Evolutionary conservation across 2,888 invertebrate species (phyloP).

Genomic region (Iphiclides podalirius): DNA sequence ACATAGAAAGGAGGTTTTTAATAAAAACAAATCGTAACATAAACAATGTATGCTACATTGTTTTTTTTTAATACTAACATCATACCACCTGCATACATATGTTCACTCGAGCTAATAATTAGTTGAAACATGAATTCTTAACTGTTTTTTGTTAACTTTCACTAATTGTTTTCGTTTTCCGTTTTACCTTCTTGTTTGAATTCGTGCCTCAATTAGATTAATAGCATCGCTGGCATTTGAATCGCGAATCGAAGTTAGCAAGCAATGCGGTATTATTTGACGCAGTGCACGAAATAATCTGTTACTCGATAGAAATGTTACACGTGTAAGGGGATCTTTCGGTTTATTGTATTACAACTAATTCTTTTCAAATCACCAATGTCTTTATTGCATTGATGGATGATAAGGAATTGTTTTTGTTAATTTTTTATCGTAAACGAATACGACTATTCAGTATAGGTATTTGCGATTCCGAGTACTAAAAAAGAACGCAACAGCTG

Average conservation of each 20-base stretch:
- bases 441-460: too few relatives aligned
- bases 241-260: constrained; percentile 5
- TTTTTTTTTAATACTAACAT: constrained; percentile 1
- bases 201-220: constrained; percentile 7
- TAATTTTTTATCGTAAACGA: too few relatives aligned
- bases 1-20: constrained; percentile 10
- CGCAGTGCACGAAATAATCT: constrained; percentile 12
- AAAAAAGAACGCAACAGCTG: constrained; percentile 13
- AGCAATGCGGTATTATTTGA: constrained; percentile 18
- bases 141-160: background rate
- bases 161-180: too few relatives aligned
- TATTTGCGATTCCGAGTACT: background rate
- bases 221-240: constrained; percentile 2
- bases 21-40: constrained; percentile 8
- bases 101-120: too few relatives aligned
- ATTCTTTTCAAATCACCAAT: too few relatives aligned
- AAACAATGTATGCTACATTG: background rate
- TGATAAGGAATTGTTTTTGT: too few relatives aligned
- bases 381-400: too few relatives aligned
- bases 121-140: too few relatives aligned
- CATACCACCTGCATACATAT: background rate
- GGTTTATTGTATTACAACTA: too few relatives aligned
- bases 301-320: background rate
- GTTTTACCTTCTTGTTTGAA: too few relatives aligned
- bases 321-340: too few relatives aligned